Evolutionary conservation across 2,797 vertebrate species (phyloP).

Genomic region (Sebastes cheni): DNA sequence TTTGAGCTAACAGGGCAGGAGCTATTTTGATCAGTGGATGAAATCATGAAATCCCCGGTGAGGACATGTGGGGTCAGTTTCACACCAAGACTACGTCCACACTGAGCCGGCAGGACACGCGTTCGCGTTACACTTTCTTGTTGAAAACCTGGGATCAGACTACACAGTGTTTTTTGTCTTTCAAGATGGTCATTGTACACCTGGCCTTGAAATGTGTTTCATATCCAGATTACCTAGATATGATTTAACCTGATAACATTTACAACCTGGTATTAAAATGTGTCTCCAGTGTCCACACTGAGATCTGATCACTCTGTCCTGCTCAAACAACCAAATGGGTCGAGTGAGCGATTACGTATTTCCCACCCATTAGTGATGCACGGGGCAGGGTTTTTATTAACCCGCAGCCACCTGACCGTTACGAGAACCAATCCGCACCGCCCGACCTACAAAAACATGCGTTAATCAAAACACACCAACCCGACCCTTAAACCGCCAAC

Average conservation of each 20-base stretch:
- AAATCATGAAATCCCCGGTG: background rate
- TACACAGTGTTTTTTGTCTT: background rate
- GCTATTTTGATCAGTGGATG: background rate
- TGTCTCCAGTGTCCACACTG: background rate
- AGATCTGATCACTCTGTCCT: background rate
- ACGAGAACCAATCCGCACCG: too few relatives aligned
- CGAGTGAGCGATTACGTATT: too few relatives aligned
- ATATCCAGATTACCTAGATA: background rate
- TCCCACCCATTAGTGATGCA: too few relatives aligned
- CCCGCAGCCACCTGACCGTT: background rate
- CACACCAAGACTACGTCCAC: background rate
- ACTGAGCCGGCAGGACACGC: background rate
- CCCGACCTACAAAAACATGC: too few relatives aligned
- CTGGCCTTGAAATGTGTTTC: background rate
- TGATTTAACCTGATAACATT: background rate
- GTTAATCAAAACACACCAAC: too few relatives aligned
- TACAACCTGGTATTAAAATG: background rate
- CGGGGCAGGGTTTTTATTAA: too few relatives aligned
- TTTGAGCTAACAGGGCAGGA: background rate
- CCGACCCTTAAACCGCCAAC: too few relatives aligned
- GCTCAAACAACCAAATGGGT: too few relatives aligned
- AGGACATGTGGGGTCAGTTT: background rate
- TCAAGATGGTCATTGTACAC: background rate
- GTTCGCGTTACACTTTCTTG: background rate
- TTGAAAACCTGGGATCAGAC: background rate